phyloP scores from a whole-genome alignment of 2,113 vertebrate species.

The Furnarius figulus region DNA sequence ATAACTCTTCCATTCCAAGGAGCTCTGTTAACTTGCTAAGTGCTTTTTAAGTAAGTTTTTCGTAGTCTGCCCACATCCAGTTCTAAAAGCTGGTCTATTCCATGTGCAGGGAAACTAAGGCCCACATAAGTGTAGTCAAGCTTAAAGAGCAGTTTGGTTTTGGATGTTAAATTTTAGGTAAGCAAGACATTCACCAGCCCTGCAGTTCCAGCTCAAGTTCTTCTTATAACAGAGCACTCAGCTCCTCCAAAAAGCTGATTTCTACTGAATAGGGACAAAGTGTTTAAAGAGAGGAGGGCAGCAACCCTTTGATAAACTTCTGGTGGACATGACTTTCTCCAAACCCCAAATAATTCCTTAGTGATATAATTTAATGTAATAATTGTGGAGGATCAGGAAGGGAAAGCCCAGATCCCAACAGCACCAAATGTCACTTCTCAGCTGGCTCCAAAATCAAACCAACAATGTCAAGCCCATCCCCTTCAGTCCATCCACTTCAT shows the following conservation, averaged over 20 bases:
- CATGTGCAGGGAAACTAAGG: background rate
- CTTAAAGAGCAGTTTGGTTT: background rate
- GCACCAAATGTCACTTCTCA: background rate
- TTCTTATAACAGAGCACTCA: background rate
- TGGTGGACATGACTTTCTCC: background rate
- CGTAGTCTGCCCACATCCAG: background rate
- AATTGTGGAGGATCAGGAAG: background rate
- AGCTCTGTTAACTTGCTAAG: background rate
- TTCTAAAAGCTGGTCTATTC: background rate
- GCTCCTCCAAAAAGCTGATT: background rate
- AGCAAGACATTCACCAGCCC: background rate
- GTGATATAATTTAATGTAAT: background rate
- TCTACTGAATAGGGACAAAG: background rate
- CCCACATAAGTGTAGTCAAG: background rate
- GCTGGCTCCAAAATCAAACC: background rate
- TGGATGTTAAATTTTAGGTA: background rate
- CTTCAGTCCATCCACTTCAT: background rate
- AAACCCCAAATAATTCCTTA: background rate
- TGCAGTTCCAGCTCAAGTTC: background rate
- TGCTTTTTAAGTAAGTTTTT: background rate
- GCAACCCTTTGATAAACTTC: background rate
- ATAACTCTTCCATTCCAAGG: background rate
- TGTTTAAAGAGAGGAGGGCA: background rate
- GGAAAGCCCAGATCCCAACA: background rate
- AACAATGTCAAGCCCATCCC: background rate